phyloP scores from a whole-genome alignment of 2,888 invertebrate species.

The Gasteruption jaculator region DNA sequence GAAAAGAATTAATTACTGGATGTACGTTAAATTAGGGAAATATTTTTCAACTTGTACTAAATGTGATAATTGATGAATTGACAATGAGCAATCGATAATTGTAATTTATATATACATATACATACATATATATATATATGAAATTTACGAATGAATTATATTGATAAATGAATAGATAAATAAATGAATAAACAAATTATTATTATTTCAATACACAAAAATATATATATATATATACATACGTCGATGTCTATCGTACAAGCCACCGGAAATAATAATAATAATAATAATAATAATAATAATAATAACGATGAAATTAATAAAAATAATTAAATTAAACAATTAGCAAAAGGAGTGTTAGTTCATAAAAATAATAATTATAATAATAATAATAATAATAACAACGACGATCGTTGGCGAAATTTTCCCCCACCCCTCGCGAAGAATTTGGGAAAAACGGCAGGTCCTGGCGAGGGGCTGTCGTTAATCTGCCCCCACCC shows the following conservation, averaged over 20 bases:
- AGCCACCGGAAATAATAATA: conserved; percentile 23
- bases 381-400: no score
- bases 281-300: conserved; percentile 17
- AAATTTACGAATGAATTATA: conserved; percentile 28
- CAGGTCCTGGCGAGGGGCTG: no score
- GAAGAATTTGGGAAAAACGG: no score
- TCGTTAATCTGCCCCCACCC: no score
- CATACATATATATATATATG: conserved; percentile 26
- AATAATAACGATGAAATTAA: no score
- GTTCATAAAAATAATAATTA: no score
- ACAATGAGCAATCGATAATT: conserved; percentile 52
- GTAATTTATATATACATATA: conserved; percentile 38
- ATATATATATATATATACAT: conserved; percentile 20
- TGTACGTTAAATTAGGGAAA: no score
- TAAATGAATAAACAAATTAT: conserved; percentile 24
- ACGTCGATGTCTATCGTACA: conserved; percentile 46
- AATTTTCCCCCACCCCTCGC: no score
- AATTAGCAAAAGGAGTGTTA: no score
- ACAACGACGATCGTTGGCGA: no score
- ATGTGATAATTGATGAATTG: conserved; percentile 52
- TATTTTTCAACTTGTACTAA: conserved; percentile 52
- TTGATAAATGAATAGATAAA: conserved; percentile 29
- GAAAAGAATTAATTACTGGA: conserved; percentile 26
- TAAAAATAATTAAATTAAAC: no score
- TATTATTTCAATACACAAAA: conserved; percentile 26